Percentiles rank a stretch among this genome's conserved stretches.
Conservation (phyloP, 2,113 vertebrate genomes). For the Perca flavescens region DNA sequence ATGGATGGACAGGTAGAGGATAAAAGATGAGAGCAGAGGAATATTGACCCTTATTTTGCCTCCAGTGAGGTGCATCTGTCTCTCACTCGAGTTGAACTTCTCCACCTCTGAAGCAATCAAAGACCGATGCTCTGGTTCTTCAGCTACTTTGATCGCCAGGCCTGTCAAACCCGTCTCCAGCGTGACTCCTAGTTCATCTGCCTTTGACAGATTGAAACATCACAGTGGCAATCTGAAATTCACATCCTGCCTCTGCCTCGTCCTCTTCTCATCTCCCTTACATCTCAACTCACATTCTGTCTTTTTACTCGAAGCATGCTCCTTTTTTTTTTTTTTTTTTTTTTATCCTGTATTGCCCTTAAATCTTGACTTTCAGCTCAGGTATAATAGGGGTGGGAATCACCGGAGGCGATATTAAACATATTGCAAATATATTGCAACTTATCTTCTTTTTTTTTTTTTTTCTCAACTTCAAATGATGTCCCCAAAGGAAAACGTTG, state of each 20-base stretch:
- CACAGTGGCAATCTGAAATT: conserved; percentile 15
- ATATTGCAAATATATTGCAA: too few relatives aligned
- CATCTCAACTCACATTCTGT: neutral
- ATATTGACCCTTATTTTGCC: conserved; percentile 39
- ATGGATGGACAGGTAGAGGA: conserved; percentile 10
- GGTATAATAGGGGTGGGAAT: neutral
- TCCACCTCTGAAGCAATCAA: conserved; percentile 23
- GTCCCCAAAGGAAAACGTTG: too few relatives aligned
- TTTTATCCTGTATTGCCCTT: neutral
- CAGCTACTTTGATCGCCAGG: conserved; percentile 34
- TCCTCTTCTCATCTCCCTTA: conserved; percentile 12
- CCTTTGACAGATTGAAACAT: conserved; percentile 35
- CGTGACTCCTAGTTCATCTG: conserved; percentile 32
- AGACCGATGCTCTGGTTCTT: conserved; percentile 23
- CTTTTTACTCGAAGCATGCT: neutral
- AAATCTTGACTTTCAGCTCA: neutral
- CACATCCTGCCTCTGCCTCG: conserved; percentile 10
- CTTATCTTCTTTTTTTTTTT: too few relatives aligned
- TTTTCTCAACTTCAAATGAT: too few relatives aligned
- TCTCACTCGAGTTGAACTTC: conserved; percentile 21
- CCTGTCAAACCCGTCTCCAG: conserved; percentile 44
- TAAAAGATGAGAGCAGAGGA: conserved; percentile 12
- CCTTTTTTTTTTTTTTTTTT: too few relatives aligned
- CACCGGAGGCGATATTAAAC: too few relatives aligned
- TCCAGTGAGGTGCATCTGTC: conserved; percentile 14